These are phyloP conservation scores for Hemiprocne comata DNA, from an alignment of 2,113 vertebrate species.

Conservation along the genomic window DNA sequence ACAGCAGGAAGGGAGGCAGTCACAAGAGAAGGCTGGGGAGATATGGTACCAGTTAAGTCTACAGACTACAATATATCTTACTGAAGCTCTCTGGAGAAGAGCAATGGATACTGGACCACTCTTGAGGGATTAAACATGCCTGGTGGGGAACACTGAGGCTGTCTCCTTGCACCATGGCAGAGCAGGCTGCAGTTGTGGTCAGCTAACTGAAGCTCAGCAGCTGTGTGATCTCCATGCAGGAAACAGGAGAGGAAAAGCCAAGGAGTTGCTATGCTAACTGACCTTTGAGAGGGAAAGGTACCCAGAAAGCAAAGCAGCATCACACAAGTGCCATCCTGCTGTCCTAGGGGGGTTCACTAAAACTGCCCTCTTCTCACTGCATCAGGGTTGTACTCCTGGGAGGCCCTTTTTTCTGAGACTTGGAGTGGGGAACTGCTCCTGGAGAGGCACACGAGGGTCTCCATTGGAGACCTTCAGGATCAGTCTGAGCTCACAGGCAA, in stretches of 20 bases:
- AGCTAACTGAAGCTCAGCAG: not conserved
- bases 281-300: not conserved
- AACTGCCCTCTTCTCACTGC: not conserved
- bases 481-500: not conserved
- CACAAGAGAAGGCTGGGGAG: not conserved
- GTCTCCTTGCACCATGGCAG: not conserved
- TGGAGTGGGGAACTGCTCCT: not conserved
- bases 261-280: not conserved
- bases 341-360: not conserved
- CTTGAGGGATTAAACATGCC: not conserved
- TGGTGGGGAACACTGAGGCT: not conserved
- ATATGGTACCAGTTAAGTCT: not conserved
- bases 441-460: not conserved
- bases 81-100: not conserved
- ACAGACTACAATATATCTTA: accelerated
- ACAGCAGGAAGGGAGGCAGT: not conserved
- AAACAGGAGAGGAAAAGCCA: not conserved
- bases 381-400: not conserved
- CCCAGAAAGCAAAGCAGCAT: not conserved
- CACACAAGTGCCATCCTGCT: not conserved
- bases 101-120: not conserved
- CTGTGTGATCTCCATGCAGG: not conserved
- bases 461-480: not conserved
- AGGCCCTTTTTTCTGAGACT: not conserved
- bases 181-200: not conserved